Percentiles rank a stretch among this genome's conserved stretches.
Evolutionary conservation across 2,888 invertebrate species (phyloP).

Genomic region (Teinopalpus imperialis): DNA sequence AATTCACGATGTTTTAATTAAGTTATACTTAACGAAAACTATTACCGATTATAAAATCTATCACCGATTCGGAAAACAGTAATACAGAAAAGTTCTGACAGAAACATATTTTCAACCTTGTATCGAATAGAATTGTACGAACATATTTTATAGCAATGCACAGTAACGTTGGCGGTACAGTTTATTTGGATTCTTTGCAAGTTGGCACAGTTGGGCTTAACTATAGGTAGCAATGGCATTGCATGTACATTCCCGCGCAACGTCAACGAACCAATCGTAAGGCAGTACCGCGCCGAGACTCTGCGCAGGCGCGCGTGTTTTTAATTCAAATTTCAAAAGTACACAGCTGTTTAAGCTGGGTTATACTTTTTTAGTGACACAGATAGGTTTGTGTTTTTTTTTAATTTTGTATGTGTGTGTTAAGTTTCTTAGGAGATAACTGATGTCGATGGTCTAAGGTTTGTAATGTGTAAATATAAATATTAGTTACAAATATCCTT

Average conservation of each 20-base stretch:
- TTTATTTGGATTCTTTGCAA: conserved; percentile 9
- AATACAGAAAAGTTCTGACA: too few species aligned
- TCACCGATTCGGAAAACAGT: too few species aligned
- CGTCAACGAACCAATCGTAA: conserved; percentile 49
- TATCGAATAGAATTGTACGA: background rate
- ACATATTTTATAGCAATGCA: background rate
- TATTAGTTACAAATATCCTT: conserved; percentile 27
- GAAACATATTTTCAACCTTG: background rate
- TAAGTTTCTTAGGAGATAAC: conserved; percentile 26
- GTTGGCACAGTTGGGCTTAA: conserved; percentile 18
- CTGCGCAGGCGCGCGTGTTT: conserved; percentile 56
- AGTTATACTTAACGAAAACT: too few species aligned
- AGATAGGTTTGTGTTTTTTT: conserved; percentile 16
- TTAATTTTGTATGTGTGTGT: background rate
- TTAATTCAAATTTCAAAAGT: conserved; percentile 32
- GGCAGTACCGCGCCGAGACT: conserved; percentile 55
- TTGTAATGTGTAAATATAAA: conserved; percentile 34
- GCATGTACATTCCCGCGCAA: conserved; percentile 60
- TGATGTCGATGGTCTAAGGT: conserved; percentile 41
- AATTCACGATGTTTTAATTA: too few species aligned
- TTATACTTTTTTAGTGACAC: conserved; percentile 22
- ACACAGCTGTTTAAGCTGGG: conserved; percentile 22
- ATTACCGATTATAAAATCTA: too few species aligned
- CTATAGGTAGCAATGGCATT: conserved; percentile 36
- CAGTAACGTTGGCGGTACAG: background rate